Conservation (phyloP, 2,113 vertebrate species). For the Myiozetetes cayanensis region DNA sequence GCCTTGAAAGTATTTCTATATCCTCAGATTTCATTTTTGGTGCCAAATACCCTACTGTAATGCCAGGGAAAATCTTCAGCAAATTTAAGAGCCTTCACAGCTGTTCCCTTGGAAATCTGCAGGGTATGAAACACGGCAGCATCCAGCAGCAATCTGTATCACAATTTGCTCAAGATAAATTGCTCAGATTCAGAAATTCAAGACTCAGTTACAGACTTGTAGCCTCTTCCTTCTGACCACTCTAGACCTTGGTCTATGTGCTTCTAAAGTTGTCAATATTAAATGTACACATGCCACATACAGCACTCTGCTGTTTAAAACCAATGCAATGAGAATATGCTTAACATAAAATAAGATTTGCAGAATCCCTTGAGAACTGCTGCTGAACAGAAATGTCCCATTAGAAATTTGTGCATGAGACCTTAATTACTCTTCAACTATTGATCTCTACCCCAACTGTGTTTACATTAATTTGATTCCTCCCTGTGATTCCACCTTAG, state of each 20-base stretch:
- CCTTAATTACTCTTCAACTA: neutral
- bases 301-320: neutral
- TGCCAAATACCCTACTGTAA: slow-evolving; percentile 12
- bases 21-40: neutral
- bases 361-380: neutral
- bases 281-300: neutral
- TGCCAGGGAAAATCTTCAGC: neutral
- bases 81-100: neutral
- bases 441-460: neutral
- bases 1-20: neutral
- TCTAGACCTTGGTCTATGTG: neutral
- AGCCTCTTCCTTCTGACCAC: neutral
- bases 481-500: neutral
- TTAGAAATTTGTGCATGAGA: neutral
- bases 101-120: neutral
- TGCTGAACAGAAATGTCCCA: neutral
- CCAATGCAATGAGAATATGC: neutral
- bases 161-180: neutral
- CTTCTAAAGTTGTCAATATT: neutral
- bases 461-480: neutral
- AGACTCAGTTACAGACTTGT: neutral
- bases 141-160: neutral
- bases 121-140: neutral
- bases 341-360: neutral
- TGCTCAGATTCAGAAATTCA: neutral